Conservation (phyloP, 53 echinoderm and acorn worm species). For the Paracentrotus lividus region DNA sequence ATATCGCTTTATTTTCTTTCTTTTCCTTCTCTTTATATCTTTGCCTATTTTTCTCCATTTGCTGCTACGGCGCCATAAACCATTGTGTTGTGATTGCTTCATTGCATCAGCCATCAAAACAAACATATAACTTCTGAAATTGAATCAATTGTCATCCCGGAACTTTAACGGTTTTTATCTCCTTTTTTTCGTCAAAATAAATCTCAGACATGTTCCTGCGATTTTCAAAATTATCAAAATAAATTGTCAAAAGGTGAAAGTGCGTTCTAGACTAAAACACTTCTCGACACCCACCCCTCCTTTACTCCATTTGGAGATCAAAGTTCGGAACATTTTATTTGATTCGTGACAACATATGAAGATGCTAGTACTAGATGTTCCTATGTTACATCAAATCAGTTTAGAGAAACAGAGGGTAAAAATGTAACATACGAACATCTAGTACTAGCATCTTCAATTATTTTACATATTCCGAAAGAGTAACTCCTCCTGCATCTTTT, state of each 20-base stretch:
- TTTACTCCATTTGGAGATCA: not conserved
- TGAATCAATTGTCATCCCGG: conserved; percentile 28
- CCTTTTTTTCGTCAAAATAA: conserved; percentile 30
- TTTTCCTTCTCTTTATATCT: not conserved
- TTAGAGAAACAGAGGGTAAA: too few relatives aligned
- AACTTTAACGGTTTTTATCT: conserved; percentile 38
- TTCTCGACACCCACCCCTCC: not conserved
- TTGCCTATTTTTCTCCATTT: not conserved
- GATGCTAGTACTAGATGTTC: too few relatives aligned
- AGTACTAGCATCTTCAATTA: too few relatives aligned
- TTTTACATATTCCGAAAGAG: too few relatives aligned
- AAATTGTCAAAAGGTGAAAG: conserved; percentile 8
- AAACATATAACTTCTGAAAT: conserved; percentile 19
- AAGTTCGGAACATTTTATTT: conserved; percentile 36
- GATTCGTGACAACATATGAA: conserved; percentile 2
- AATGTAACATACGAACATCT: too few relatives aligned
- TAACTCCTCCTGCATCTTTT: too few relatives aligned
- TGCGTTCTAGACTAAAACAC: not conserved
- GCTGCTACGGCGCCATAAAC: not conserved
- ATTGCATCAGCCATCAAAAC: not conserved
- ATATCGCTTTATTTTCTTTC: not conserved
- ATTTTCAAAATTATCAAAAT: conserved; percentile 34
- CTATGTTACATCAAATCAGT: too few relatives aligned
- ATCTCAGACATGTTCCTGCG: not conserved
- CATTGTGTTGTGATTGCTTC: not conserved